Evolutionary conservation across 2,797 vertebrate genomes (phyloP).

Genomic region (Peromyscus melanophrys): DNA sequence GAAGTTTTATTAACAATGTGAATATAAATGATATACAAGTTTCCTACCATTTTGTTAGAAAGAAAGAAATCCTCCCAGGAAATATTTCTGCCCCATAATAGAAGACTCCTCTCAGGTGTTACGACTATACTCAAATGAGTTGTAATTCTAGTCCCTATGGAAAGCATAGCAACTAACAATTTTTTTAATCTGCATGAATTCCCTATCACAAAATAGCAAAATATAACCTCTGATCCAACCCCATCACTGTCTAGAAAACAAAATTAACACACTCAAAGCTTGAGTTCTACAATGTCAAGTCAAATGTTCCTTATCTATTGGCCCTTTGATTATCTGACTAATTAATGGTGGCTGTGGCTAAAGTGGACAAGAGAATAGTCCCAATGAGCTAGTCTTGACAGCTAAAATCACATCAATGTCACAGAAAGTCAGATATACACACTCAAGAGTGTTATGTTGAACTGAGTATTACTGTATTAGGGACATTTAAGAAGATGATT

Average conservation of each 20-base stretch:
- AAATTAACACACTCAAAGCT: conserved; percentile 31
- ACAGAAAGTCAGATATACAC: conserved; percentile 35
- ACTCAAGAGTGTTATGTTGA: background rate
- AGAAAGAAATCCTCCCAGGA: conserved; percentile 19
- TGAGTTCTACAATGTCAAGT: conserved; percentile 58
- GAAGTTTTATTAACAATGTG: conserved; percentile 14
- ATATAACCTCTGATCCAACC: background rate
- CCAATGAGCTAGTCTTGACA: background rate
- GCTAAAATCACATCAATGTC: conserved; percentile 37
- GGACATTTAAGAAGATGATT: background rate
- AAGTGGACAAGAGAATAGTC: background rate
- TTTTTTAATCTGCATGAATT: background rate
- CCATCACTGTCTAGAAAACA: conserved; percentile 9
- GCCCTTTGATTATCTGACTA: conserved; percentile 9
- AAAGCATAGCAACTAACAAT: background rate
- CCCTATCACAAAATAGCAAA: conserved; percentile 44
- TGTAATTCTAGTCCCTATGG: conserved; percentile 39
- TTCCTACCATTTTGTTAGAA: conserved; percentile 1
- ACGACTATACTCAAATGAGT: conserved; percentile 25
- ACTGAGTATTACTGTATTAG: background rate
- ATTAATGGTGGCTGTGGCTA: background rate
- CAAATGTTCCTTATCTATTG: conserved; percentile 5
- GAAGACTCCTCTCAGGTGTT: conserved; percentile 16
- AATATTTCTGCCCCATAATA: background rate
- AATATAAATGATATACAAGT: conserved; percentile 46